A percentile compares a stretch with the other conserved stretches of the same genome.
Evolutionary conservation across 2,888 invertebrate genomes (phyloP).

Genomic region (Osmoderma eremita): DNA sequence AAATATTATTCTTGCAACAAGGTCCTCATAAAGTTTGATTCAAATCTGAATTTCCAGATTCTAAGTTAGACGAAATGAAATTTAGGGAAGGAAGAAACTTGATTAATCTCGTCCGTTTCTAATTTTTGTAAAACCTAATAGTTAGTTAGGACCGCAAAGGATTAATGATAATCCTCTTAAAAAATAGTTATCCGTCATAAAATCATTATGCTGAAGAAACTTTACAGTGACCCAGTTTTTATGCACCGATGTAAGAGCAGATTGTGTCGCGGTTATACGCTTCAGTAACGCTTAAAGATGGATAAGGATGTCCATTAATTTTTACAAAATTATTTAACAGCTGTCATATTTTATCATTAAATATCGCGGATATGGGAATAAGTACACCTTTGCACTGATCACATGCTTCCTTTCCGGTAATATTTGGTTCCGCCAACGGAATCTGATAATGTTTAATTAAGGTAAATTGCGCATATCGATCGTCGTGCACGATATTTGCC

Average conservation of each 20-base stretch:
- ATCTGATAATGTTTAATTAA: constrained; percentile 22
- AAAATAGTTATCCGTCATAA: no score
- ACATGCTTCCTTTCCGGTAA: constrained; percentile 28
- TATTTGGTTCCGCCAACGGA: constrained; percentile 22
- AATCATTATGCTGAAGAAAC: not conserved
- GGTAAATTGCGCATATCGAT: constrained; percentile 14
- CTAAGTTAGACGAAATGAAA: no score
- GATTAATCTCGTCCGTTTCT: no score
- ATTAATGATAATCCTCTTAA: no score
- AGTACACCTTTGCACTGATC: not conserved
- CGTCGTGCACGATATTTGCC: constrained; percentile 1
- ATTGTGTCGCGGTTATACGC: not conserved
- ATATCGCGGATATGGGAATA: not conserved
- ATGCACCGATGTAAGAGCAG: not conserved
- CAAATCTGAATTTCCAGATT: no score
- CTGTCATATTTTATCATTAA: constrained; percentile 19
- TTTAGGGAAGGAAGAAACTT: no score
- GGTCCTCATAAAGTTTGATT: no score
- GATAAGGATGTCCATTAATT: constrained; percentile 25
- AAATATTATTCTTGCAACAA: no score
- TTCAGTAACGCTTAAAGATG: not conserved
- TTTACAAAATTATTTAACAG: constrained; percentile 25
- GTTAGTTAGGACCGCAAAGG: no score
- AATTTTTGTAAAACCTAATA: no score
- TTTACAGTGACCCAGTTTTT: not conserved